Evolutionary conservation across 2,113 vertebrate species (phyloP).

Genomic region (Numenius arquata): DNA sequence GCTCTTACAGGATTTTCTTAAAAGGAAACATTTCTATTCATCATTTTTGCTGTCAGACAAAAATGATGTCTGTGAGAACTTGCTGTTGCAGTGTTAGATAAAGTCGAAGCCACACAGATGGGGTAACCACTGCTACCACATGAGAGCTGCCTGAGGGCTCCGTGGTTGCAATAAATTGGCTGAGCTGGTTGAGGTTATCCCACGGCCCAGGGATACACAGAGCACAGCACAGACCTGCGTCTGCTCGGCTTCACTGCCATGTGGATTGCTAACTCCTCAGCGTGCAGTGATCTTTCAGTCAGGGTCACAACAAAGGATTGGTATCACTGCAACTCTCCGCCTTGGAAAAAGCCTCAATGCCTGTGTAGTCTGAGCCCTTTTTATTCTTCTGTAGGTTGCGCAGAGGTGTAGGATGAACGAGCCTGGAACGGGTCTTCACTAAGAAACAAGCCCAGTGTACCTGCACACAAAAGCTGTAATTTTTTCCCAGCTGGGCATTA

Average conservation of each 20-base stretch:
- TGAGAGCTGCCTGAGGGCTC: neutral
- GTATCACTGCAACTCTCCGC: neutral
- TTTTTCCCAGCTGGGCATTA: neutral
- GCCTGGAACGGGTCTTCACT: neutral
- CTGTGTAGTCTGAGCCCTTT: neutral
- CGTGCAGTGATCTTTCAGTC: neutral
- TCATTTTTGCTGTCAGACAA: neutral
- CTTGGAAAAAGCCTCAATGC: neutral
- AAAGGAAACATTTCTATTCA: neutral
- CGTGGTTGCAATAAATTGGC: neutral
- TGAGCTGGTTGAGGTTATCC: neutral
- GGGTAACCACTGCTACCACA: accelerated
- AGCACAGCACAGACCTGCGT: neutral
- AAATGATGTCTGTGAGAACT: neutral
- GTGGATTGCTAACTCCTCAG: neutral
- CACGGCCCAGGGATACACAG: accelerated
- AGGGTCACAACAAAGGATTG: neutral
- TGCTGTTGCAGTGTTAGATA: neutral
- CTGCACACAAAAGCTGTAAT: neutral
- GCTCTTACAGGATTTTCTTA: neutral
- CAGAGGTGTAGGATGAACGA: neutral
- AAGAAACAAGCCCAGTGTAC: neutral
- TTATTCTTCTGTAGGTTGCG: neutral
- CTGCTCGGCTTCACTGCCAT: neutral
- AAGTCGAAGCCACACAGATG: neutral